Evolutionary conservation across 2,113 vertebrate species (phyloP).

Genomic region (Petromus typicus): DNA sequence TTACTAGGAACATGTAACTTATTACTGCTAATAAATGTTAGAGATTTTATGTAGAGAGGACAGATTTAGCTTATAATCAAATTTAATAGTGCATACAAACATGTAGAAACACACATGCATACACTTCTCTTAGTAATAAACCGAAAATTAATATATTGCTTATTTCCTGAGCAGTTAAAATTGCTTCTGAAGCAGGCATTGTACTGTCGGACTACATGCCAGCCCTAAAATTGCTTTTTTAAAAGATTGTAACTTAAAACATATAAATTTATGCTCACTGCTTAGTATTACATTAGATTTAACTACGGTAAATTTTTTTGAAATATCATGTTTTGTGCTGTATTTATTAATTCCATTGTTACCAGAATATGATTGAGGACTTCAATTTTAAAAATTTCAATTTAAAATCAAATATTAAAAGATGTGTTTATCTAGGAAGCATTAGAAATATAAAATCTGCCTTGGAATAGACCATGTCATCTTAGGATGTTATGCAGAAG

Average conservation of each 20-base stretch:
- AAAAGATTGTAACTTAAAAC: conserved; percentile 17
- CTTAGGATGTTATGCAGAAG: not conserved
- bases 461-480: not conserved
- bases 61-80: not conserved
- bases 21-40: conserved; percentile 12
- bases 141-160: conserved; percentile 3
- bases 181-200: not conserved
- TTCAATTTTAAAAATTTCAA: conserved; percentile 12
- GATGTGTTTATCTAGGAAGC: not conserved
- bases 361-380: not conserved
- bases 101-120: not conserved
- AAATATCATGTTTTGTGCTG: not conserved
- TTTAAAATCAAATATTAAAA: conserved; percentile 24
- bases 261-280: not conserved
- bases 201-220: too few relatives aligned
- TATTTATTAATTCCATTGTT: conserved; percentile 16
- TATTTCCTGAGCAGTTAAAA: not conserved
- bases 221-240: not conserved
- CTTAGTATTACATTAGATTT: conserved; percentile 17
- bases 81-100: not conserved
- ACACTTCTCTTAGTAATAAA: not conserved
- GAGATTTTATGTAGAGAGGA: not conserved
- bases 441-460: not conserved
- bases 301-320: not conserved
- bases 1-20: conserved; percentile 26